Percentiles rank a stretch among this genome's conserved stretches.
These are phyloP conservation scores for Cherax quadricarinatus DNA, from an alignment of 1,140 invertebrate genomes.

Conservation along the genomic window DNA sequence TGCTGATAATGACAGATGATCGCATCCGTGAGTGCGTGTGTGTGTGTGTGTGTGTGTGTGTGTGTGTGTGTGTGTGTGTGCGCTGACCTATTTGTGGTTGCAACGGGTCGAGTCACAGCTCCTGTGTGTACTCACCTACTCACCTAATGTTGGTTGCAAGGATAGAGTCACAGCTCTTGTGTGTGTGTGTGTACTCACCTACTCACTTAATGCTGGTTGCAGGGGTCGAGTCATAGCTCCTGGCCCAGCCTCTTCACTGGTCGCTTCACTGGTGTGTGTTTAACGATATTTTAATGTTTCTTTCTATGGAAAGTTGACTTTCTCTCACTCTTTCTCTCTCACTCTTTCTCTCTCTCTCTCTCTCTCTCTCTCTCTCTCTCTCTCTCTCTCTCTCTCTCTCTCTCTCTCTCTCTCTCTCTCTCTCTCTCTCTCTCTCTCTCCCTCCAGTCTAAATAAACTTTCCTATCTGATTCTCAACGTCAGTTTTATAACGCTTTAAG, in stretches of 20 bases:
- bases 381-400: conserved; percentile 29
- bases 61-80: neutral
- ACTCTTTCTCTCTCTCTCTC: conserved; percentile 2
- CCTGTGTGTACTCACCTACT: too few relatives aligned
- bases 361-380: neutral
- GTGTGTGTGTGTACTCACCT: neutral
- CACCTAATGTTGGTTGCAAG: too few relatives aligned
- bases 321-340: conserved; percentile 30
- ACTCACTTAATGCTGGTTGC: too few relatives aligned
- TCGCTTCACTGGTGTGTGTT: too few relatives aligned
- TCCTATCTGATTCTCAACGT: neutral
- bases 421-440: neutral
- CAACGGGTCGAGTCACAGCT: too few relatives aligned
- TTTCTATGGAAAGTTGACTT: neutral
- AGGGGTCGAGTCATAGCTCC: neutral
- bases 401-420: conserved; percentile 5
- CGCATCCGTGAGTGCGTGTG: too few relatives aligned
- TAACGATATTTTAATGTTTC: too few relatives aligned
- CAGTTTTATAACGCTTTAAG: neutral
- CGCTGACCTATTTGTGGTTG: too few relatives aligned
- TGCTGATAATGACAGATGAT: too few relatives aligned
- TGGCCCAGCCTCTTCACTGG: too few relatives aligned
- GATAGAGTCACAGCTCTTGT: neutral
- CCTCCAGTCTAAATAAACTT: too few relatives aligned
- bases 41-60: neutral